Percentiles rank a stretch among this genome's conserved stretches.
phyloP scores from a whole-genome alignment of 2,113 vertebrate genomes.

The Tragulus kanchil region DNA sequence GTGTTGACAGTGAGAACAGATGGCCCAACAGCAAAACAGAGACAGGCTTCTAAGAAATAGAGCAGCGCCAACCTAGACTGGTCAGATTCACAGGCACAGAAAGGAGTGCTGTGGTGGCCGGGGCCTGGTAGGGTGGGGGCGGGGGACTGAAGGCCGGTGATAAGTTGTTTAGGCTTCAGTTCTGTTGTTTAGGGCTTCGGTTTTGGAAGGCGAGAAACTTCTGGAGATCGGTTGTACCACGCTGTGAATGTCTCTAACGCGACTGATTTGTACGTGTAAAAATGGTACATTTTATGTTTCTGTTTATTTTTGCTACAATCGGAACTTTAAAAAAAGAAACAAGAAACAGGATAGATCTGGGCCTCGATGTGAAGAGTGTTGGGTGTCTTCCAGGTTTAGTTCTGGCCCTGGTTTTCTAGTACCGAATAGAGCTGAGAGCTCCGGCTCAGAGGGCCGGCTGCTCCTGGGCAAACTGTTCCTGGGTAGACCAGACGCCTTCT shows the following conservation, averaged over 20 bases:
- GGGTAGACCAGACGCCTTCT: not conserved
- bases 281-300: not conserved
- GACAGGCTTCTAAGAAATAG: not conserved
- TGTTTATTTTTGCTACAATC: not conserved
- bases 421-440: not conserved
- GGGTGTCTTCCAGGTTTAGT: not conserved
- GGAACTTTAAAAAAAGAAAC: not conserved
- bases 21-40: not conserved
- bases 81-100: not conserved
- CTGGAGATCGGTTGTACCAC: not conserved
- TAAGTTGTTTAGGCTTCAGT: not conserved
- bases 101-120: not conserved
- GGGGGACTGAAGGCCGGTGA: not conserved
- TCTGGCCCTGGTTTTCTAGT: not conserved
- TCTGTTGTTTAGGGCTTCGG: not conserved
- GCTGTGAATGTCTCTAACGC: rapidly evolving
- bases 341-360: not conserved
- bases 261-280: not conserved
- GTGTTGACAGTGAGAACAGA: not conserved
- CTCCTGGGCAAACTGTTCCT: not conserved
- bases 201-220: not conserved
- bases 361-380: not conserved
- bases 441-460: not conserved
- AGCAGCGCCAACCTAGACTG: not conserved
- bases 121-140: not conserved